Conservation (phyloP, 1,140 invertebrate genomes). For the Listronotus oregonensis region DNA sequence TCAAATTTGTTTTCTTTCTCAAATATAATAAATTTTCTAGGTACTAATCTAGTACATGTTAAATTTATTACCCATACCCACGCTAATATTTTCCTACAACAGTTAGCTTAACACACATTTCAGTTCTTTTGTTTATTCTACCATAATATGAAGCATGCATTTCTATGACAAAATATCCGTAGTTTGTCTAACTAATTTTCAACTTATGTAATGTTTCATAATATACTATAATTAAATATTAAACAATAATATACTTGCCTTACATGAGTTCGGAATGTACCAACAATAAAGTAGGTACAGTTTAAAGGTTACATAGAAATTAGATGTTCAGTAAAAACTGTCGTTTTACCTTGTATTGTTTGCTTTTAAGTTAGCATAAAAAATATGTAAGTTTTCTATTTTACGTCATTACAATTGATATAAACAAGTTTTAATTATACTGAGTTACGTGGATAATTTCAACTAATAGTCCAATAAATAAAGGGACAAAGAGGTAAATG, state of each 20-base stretch:
- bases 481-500: no score
- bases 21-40: no score
- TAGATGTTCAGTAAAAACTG: conserved; percentile 19
- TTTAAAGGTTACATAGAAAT: conserved; percentile 26
- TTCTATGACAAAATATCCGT: conserved; percentile 19
- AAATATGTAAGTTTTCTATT: background rate
- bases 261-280: conserved; percentile 11
- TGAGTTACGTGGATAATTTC: no score
- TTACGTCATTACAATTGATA: conserved; percentile 1
- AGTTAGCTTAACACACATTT: no score
- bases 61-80: no score
- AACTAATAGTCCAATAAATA: no score
- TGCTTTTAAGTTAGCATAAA: conserved; percentile 19
- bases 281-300: conserved; percentile 16
- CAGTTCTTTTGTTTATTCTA: background rate
- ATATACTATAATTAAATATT: conserved; percentile 25
- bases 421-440: background rate
- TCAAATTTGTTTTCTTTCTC: no score
- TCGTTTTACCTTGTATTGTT: conserved; percentile 20
- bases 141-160: background rate
- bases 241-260: conserved; percentile 24
- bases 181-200: conserved; percentile 21
- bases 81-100: no score
- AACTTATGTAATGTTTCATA: conserved; percentile 18
- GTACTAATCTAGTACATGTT: no score